These are phyloP conservation scores for Cassiopea xamachana DNA, from an alignment of 30 jellyfish, hydroid and myxozoan genomes.

Conservation along the genomic window DNA sequence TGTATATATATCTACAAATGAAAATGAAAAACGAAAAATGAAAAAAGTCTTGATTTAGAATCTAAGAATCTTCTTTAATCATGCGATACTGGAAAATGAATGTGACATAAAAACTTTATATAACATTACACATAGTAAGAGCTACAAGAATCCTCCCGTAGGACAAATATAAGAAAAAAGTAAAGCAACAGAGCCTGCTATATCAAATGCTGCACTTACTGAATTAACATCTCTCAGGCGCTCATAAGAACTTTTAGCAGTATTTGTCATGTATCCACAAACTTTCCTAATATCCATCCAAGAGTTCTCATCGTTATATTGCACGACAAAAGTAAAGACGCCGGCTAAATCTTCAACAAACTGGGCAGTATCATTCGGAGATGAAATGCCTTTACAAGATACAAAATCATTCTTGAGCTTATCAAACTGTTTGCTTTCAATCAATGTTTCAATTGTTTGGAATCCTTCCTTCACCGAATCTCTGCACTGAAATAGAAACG, in stretches of 20 bases:
- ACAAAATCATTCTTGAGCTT: constrained; percentile 53
- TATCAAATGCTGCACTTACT: constrained; percentile 24
- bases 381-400: constrained; percentile 73
- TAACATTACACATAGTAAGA: too few relatives aligned
- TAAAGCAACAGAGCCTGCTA: background rate
- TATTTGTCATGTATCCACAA: constrained; percentile 71
- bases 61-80: too few relatives aligned
- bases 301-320: constrained; percentile 66
- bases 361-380: constrained; percentile 65
- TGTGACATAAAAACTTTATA: too few relatives aligned
- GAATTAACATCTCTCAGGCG: constrained; percentile 64
- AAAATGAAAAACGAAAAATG: too few relatives aligned
- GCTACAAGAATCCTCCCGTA: too few relatives aligned
- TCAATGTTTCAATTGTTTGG: constrained; percentile 47
- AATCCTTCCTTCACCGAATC: constrained; percentile 63
- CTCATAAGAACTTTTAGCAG: constrained; percentile 51
- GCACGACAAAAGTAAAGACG: constrained; percentile 68
- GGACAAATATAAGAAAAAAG: too few relatives aligned
- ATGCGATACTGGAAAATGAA: too few relatives aligned
- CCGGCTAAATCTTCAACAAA: constrained; percentile 62
- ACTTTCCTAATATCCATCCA: constrained; percentile 74
- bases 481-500: constrained; percentile 43
- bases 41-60: too few relatives aligned
- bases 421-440: constrained; percentile 47
- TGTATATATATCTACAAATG: too few relatives aligned